Percentiles rank a stretch among this genome's conserved stretches.
Conservation (phyloP, 1,140 invertebrate genomes). For the Neodiprion virginianus region DNA sequence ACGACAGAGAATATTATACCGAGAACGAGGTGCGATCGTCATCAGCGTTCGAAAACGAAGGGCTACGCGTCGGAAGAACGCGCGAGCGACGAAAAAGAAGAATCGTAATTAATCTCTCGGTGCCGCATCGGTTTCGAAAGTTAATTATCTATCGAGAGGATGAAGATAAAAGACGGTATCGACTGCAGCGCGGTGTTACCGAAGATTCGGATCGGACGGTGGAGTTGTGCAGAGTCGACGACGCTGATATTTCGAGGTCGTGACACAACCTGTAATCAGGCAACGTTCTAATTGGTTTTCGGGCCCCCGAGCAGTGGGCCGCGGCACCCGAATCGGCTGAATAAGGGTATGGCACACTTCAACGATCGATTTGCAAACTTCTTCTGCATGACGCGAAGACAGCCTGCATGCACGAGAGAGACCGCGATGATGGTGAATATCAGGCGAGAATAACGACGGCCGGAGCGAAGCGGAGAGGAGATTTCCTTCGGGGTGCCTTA, state of each 20-base stretch:
- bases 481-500: conserved; percentile 30
- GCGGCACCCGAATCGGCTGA: background rate
- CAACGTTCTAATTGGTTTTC: background rate
- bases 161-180: too few species aligned
- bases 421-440: too few species aligned
- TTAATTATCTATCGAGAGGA: background rate
- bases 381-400: background rate
- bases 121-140: background rate
- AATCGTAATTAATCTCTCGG: background rate
- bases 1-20: too few species aligned
- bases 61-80: background rate
- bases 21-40: too few species aligned
- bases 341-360: conserved; percentile 4
- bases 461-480: background rate
- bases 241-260: background rate
- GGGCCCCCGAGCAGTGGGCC: background rate
- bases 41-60: too few species aligned
- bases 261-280: conserved; percentile 2
- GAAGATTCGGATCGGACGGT: too few species aligned
- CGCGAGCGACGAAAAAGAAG: background rate
- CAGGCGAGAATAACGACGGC: too few species aligned
- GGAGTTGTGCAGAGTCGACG: too few species aligned
- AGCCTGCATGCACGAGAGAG: too few species aligned
- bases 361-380: background rate
- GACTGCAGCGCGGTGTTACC: too few species aligned